Evolutionary conservation across 1,140 invertebrate species (phyloP).

Genomic region (Drosophila fuyamai): DNA sequence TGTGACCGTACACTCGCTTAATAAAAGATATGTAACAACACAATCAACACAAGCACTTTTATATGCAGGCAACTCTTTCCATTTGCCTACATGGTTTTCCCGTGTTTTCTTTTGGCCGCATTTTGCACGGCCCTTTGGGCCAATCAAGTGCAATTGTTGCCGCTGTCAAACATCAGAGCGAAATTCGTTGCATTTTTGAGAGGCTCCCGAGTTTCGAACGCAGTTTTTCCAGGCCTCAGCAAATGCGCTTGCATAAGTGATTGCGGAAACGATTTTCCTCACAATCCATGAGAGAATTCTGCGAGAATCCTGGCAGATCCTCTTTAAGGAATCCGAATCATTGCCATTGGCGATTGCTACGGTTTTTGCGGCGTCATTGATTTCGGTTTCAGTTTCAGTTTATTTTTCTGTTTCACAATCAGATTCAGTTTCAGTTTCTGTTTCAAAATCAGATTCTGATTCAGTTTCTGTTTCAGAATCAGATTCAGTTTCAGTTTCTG

Average conservation of each 20-base stretch:
- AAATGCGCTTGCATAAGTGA: constrained; percentile 67
- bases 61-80: constrained; percentile 35
- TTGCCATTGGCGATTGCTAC: not conserved
- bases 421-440: not conserved
- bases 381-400: constrained; percentile 6
- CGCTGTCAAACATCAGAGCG: constrained; percentile 28
- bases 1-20: constrained; percentile 1
- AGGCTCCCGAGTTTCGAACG: constrained; percentile 7
- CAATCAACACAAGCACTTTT: constrained; percentile 19
- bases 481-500: not conserved
- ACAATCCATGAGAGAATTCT: constrained; percentile 3
- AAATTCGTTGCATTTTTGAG: constrained; percentile 51
- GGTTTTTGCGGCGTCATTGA: constrained; percentile 19
- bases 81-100: constrained; percentile 23
- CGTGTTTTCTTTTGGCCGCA: constrained; percentile 17
- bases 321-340: not conserved
- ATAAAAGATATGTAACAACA: constrained; percentile 1
- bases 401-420: no score
- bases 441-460: not conserved
- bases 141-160: constrained; percentile 65
- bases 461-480: not conserved
- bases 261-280: constrained; percentile 9
- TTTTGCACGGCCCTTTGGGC: constrained; percentile 24
- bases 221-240: constrained; percentile 26
- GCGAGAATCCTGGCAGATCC: not conserved